A percentile compares a stretch with the other conserved stretches of the same genome.
Evolutionary conservation across 2,797 vertebrate genomes (phyloP).

Genomic region (Phataginus tetradactyla): DNA sequence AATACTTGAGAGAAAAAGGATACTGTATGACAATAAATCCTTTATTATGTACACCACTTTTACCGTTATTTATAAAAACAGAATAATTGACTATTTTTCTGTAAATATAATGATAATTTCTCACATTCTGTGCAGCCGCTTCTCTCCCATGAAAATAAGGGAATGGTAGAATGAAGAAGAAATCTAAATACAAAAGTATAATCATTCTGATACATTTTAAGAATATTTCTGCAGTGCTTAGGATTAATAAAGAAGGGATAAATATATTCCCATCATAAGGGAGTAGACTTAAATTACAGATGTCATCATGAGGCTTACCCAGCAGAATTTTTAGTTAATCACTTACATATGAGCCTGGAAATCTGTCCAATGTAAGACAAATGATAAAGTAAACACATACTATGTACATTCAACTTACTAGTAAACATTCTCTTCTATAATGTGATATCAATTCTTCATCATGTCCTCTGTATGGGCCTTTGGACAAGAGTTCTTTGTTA

Average conservation of each 20-base stretch:
- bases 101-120: background rate
- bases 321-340: background rate
- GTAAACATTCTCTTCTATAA: slow-evolving; percentile 96
- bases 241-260: background rate
- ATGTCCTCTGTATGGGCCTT: slow-evolving; percentile 95
- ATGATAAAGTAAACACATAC: background rate
- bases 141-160: background rate
- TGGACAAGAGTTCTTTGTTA: slow-evolving; percentile 96
- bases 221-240: background rate
- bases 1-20: background rate
- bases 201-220: slow-evolving; percentile 9
- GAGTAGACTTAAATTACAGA: background rate
- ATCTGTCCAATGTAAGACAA: background rate
- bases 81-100: background rate
- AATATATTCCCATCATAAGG: background rate
- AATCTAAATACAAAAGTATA: background rate
- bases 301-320: background rate
- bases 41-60: background rate
- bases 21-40: background rate
- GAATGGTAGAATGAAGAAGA: background rate
- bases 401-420: slow-evolving; percentile 90
- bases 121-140: background rate
- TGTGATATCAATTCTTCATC: slow-evolving; percentile 93
- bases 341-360: background rate
- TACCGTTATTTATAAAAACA: background rate